These are phyloP conservation scores for Cerastis rubricosa DNA, from an alignment of 2,888 invertebrate species.

Conservation along the genomic window DNA sequence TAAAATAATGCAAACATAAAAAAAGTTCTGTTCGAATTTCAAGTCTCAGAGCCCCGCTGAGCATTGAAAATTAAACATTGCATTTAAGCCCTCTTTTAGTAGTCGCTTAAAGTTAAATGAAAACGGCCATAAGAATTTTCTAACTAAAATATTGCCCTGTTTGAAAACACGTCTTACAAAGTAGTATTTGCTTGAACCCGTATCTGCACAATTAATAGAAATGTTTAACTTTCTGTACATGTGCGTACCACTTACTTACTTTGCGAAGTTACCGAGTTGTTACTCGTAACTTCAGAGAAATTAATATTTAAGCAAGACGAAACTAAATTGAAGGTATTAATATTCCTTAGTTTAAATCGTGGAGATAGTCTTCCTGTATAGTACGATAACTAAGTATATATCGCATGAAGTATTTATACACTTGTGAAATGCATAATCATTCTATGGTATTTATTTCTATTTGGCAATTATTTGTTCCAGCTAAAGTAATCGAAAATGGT, in stretches of 20 bases:
- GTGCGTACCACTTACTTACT: conserved; percentile 20
- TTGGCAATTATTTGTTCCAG: not conserved
- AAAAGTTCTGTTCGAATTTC: not conserved
- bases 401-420: not conserved
- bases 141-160: not conserved
- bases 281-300: conserved; percentile 24
- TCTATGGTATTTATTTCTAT: not conserved
- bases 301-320: conserved; percentile 39
- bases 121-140: not conserved
- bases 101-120: not conserved
- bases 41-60: too few relatives aligned
- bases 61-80: not conserved
- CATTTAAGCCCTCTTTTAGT: not conserved
- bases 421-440: not conserved
- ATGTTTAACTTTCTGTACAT: conserved; percentile 31
- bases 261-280: conserved; percentile 22
- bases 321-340: conserved; percentile 29
- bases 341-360: conserved; percentile 17
- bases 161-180: not conserved
- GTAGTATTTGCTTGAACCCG: conserved; percentile 28
- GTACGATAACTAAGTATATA: not conserved
- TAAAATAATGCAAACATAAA: not conserved
- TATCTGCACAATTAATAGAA: conserved; percentile 31
- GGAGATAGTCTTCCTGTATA: not conserved
- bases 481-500: not conserved